A percentile compares a stretch with the other conserved stretches of the same genome.
Evolutionary conservation across 2,797 vertebrate genomes (phyloP).

Genomic region (Thripadectes ignobilis): DNA sequence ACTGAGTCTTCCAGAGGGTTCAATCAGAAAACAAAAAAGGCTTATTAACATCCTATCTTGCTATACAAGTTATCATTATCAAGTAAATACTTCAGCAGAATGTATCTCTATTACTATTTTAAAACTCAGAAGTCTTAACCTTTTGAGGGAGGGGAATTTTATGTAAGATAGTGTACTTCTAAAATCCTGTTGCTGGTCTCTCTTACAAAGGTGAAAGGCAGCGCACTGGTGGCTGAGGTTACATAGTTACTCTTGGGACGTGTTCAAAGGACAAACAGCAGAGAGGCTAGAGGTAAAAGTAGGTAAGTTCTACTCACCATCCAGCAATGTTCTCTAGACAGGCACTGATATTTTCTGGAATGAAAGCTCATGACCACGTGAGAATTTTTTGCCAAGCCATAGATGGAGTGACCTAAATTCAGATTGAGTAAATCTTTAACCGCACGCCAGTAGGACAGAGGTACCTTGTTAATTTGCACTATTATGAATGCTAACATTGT

Average conservation of each 20-base stretch:
- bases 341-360: neutral
- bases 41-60: conserved; percentile 67
- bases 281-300: neutral
- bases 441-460: conserved; percentile 62
- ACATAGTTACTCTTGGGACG: neutral
- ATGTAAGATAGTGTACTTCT: neutral
- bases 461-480: conserved; percentile 81
- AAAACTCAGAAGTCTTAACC: conserved; percentile 53
- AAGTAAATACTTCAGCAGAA: conserved; percentile 25
- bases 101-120: conserved; percentile 28
- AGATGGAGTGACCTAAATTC: conserved; percentile 64
- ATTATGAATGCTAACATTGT: conserved; percentile 70
- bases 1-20: conserved; percentile 73
- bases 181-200: conserved; percentile 25
- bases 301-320: neutral
- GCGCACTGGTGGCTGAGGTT: conserved; percentile 7
- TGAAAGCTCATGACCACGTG: neutral
- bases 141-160: conserved; percentile 33
- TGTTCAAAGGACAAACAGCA: neutral
- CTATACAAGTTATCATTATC: conserved; percentile 73
- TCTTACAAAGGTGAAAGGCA: conserved; percentile 24
- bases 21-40: conserved; percentile 21
- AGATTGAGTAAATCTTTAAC: conserved; percentile 61
- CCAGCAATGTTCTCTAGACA: conserved; percentile 10
- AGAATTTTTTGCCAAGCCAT: conserved; percentile 76